Evolutionary conservation across 2,797 vertebrate genomes (phyloP).

Genomic region (Eulemur albifrons): DNA sequence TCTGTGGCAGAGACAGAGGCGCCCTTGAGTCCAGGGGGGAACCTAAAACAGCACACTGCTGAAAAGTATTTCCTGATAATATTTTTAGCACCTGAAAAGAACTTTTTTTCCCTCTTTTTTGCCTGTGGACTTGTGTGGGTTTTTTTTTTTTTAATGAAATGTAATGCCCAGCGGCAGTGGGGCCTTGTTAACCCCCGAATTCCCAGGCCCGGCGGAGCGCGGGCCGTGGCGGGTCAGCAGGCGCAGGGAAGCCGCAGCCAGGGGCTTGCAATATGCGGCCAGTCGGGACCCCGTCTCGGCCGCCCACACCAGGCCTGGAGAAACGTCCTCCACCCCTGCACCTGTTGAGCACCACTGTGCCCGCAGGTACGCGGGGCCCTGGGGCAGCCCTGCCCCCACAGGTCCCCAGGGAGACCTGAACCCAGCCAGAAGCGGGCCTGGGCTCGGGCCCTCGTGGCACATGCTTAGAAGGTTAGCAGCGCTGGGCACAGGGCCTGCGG

Average conservation of each 20-base stretch:
- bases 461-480: too few species aligned
- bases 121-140: neutral
- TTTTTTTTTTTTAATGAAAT: constrained; percentile 24
- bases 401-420: neutral
- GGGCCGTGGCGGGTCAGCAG: neutral
- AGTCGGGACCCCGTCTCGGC: neutral
- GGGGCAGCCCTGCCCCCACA: neutral
- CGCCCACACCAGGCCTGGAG: accelerated
- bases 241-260: accelerated
- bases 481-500: neutral
- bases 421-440: neutral
- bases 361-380: neutral
- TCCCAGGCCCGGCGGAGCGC: neutral
- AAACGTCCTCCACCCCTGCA: neutral
- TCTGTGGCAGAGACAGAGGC: constrained; percentile 81
- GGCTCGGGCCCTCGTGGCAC: neutral
- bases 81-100: constrained; percentile 83
- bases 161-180: neutral
- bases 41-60: constrained; percentile 79
- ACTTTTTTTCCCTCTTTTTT: neutral
- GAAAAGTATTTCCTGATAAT: constrained; percentile 85
- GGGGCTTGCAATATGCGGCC: accelerated
- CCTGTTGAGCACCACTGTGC: too few species aligned
- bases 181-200: constrained; percentile 29
- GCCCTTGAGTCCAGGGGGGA: constrained; percentile 79